Evolutionary conservation across 2,888 invertebrate genomes (phyloP), one percentile per base, ranked within the genome.

Genomic region (Shargacucullia verbasci): DNA sequence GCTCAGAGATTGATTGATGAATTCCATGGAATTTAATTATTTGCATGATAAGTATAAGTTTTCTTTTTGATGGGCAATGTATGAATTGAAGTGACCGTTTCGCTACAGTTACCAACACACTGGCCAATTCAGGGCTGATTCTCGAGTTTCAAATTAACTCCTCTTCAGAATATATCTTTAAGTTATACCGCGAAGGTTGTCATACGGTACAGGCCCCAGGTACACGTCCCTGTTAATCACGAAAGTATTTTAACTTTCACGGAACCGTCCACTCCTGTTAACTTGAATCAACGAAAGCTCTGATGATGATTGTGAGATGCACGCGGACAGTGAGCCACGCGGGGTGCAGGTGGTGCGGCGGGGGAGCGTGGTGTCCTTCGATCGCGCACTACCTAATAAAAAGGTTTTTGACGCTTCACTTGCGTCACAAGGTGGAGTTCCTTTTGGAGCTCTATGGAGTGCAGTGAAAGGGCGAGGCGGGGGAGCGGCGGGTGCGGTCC

Each of bases 331-430:
- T n/a, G 34, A 10, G 46, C 20, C 4, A 43, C 60, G 60, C 68
- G 60, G 48, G n/a, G 55, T 44, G 67, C 53, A 58, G 54, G 54
- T 57, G 49, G 57, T 69, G 69, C 62, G 65, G 61, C 70, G 55
- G 73, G 54, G 66, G 48, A 57, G 59, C 55, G 57, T 34, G 74
- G 79, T 80, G 85, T 83, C 82, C 85, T 88, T 83, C 83, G 81
- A 68, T 75, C 69, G 78, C 60, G 74, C 62, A 73, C 77, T 79
- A 58, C 59, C 57, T 56, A 83, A 85, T 88, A 85, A 86, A 84
- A 88, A 86, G 85, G 86, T 84, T 85, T 85, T 85, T 81, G 85
- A 85, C 83, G 84, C 76, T 71, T 37, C 53, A 38, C 43, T 52
- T 39, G 68, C 74, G 50, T 55, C 56, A 52, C 44, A 25, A 13